Evolutionary conservation across 1,140 invertebrate genomes (phyloP).

Genomic region (Lerema accius): DNA sequence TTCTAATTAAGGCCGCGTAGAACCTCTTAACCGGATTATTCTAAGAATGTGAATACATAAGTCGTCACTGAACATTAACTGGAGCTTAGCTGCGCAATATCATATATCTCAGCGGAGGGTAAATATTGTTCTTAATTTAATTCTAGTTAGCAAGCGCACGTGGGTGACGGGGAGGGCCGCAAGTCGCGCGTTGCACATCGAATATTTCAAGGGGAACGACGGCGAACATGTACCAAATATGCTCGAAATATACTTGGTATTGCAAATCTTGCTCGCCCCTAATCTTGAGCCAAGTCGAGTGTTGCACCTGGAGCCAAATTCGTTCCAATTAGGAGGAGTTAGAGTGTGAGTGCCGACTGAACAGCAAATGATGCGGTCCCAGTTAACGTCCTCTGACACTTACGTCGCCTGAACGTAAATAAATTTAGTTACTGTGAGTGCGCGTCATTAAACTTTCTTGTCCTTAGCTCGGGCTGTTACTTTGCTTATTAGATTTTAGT

Average conservation of each 20-base stretch:
- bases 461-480: conserved; percentile 53
- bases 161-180: conserved; percentile 59
- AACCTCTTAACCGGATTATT: conserved; percentile 41
- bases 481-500: conserved; percentile 55
- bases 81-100: conserved; percentile 71
- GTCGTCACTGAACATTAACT: conserved; percentile 70
- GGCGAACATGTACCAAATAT: conserved; percentile 73
- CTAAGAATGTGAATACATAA: conserved; percentile 68
- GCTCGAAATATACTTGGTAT: conserved; percentile 28
- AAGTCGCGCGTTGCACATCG: conserved; percentile 73
- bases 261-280: conserved; percentile 56
- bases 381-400: conserved; percentile 72
- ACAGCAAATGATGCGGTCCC: conserved; percentile 79
- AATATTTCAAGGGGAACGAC: conserved; percentile 73
- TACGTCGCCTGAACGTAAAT: conserved; percentile 71
- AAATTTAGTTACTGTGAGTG: conserved; percentile 71
- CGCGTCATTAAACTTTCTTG: conserved; percentile 77
- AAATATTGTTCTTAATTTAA: conserved; percentile 83
- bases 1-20: conserved; percentile 34
- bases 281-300: conserved; percentile 80
- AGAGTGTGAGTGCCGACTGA: conserved; percentile 75
- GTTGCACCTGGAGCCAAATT: conserved; percentile 81
- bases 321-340: conserved; percentile 81
- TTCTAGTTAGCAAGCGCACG: conserved; percentile 73
- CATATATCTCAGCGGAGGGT: conserved; percentile 72